Conservation (phyloP, 92 coral and sea anemone genomes). For the Palythoa grandis region DNA sequence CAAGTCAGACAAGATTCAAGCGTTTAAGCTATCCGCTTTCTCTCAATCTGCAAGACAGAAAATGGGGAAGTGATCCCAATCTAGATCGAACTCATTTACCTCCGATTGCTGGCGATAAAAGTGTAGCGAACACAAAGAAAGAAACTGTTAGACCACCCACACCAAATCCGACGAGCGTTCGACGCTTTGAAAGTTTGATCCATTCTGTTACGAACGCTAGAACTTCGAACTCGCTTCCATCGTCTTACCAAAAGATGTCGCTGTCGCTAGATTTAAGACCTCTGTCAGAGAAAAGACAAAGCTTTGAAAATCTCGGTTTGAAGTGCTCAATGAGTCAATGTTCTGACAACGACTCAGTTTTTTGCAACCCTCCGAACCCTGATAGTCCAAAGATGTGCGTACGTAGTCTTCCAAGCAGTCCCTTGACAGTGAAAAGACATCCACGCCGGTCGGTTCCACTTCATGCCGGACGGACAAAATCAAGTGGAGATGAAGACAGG, state of each 20-base stretch:
- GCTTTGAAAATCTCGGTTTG: conserved; percentile 15
- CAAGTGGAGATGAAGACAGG: not conserved
- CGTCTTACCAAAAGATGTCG: conserved; percentile 23
- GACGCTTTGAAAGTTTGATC: conserved; percentile 10
- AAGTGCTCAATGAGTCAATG: conserved; percentile 8
- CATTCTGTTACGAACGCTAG: not conserved
- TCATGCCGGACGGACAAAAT: not conserved
- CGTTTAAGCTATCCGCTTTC: conserved; percentile 34
- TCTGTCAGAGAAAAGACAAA: conserved; percentile 24
- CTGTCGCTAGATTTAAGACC: conserved; percentile 38
- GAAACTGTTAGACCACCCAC: conserved; percentile 2
- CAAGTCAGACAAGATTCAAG: not conserved
- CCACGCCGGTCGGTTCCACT: conserved; percentile 18
- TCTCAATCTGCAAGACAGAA: conserved; percentile 26
- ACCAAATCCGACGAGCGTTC: not conserved
- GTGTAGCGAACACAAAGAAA: not conserved
- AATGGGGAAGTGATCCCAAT: conserved; percentile 34
- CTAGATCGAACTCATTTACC: conserved; percentile 16
- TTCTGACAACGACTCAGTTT: conserved; percentile 28
- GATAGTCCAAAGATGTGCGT: conserved; percentile 55
- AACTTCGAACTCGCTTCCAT: conserved; percentile 41
- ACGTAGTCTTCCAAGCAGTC: conserved; percentile 57
- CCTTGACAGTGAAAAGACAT: conserved; percentile 25
- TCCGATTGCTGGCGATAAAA: conserved; percentile 22
- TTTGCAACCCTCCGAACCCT: conserved; percentile 15